phyloP scores from a whole-genome alignment of 2,113 vertebrate species.

The Oncorhynchus tshawytscha region DNA sequence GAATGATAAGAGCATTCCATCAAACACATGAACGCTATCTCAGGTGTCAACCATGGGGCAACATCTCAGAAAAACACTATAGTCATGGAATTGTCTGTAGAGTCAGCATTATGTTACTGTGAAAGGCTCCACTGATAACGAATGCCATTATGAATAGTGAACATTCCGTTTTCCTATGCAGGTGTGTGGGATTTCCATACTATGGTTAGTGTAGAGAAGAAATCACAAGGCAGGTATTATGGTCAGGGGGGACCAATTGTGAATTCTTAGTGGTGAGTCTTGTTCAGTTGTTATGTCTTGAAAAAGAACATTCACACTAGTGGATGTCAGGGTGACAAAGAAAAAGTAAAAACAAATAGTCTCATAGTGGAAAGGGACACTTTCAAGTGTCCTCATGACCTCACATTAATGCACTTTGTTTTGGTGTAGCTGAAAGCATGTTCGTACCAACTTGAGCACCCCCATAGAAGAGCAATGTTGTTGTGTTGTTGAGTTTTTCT shows the following conservation, averaged over 20 bases:
- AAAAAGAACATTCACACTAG: neutral
- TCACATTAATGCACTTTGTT: slow-evolving; percentile 6
- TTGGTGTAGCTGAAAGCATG: neutral
- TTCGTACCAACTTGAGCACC: neutral
- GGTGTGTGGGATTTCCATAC: neutral
- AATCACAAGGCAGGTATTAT: neutral
- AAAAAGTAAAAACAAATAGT: neutral
- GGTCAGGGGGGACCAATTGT: neutral
- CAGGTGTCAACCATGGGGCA: neutral
- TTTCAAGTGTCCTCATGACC: slow-evolving; percentile 6
- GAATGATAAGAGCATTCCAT: neutral
- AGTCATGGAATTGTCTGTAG: neutral
- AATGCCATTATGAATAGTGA: neutral
- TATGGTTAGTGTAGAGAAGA: neutral
- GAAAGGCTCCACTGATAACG: neutral
- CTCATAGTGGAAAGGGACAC: neutral
- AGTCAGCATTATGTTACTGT: neutral
- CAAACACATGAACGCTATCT: neutral
- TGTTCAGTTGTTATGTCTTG: neutral
- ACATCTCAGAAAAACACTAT: neutral
- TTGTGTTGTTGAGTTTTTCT: neutral
- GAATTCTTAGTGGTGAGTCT: neutral
- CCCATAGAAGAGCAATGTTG: slow-evolving; percentile 7
- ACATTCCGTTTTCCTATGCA: neutral
- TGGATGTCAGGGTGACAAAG: neutral